Base-by-base conservation (phyloP, 2,113 vertebrate genomes). In the Gymnorhina tibicen region DNA sequence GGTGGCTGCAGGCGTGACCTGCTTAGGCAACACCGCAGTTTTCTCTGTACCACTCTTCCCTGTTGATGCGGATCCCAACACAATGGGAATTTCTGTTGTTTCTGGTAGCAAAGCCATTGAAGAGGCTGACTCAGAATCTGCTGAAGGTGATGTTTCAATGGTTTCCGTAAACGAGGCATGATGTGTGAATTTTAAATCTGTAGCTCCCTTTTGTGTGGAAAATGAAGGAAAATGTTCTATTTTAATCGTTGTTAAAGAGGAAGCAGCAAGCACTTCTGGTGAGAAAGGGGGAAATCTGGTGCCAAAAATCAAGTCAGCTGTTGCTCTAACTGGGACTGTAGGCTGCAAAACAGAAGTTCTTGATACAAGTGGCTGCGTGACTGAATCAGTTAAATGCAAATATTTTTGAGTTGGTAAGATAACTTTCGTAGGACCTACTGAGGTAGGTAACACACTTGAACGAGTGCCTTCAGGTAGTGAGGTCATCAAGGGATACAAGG, bases 11-110 rank as follows among this genome's bases (percentile, higher is more conserved):
- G 92, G 79, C 1, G 95, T 94, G 44, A 95, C 96, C 50, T 98
- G 96, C 92, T 97, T 58, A 37, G 97, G 82, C 14, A 97, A 50
- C 11, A 80, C 19, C 7, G 81, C 92, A 32, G 89, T 84, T 93
- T 89, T 95, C 41, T 97, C 92, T 6, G 97, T 97, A 70, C 82
- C 35, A 17, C 96, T 97, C 46, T 60, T 92, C n/a, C 22, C 13
- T 1, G 72, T 75, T 27, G 94, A 53, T 21, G 89, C 91, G 63
- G 93, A 66, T 41, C 33, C 37, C 85, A 26, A 30, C 2, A 15
- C 2, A 6, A 59, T 2, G 7, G 87, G 27, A 63, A 68, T 55
- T 85, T 85, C 82, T 93, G 92, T 80, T 77, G 49, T 44, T 91
- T 85, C 89, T 60, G 88, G 33, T 49, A 72, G 28, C 44, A 80